Evolutionary conservation across 1,140 invertebrate species (phyloP), one percentile per base, ranked within the genome.

Genomic region (Aphelenchoides avenae): DNA sequence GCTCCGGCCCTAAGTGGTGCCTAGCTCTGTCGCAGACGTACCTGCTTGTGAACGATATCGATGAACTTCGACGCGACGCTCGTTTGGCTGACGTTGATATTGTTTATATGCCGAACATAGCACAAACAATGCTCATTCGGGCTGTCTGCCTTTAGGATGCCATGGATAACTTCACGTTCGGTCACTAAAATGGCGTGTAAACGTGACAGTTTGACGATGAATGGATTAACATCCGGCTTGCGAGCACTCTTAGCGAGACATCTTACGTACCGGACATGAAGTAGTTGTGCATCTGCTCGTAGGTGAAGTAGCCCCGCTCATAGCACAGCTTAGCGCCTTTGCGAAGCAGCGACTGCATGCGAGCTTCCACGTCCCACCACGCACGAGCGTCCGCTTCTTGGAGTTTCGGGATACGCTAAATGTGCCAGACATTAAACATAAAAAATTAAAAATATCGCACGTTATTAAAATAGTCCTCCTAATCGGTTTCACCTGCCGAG

Each of bases 181-280:
- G 93, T 97, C 9, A 97, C 93, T 93, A 77, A 46, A 82, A 81
- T n/a, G n/a, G n/a, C n/a, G 59, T 49, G 63, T 68, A 58, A 58
- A 58, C 9, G 11, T 33, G 30, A 52, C 40, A 18, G 46, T 37
- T 6, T 64, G 9, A 15, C 52, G 52, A 63, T 44, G 11, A 52
- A 48, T 29, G 46, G 4, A 15, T 48, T 56, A n/a, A n/a, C n/a
- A n/a, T n/a, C n/a, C n/a, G n/a, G n/a, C n/a, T n/a, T n/a, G n/a
- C n/a, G n/a, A n/a, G n/a, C n/a, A n/a, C n/a, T n/a, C n/a, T n/a
- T n/a, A n/a, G n/a, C n/a, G n/a, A n/a, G n/a, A n/a, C n/a, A n/a
- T n/a, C n/a, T n/a, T n/a, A n/a, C n/a, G 79, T 82, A 94, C 90
- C 91, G 53, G 92, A 95, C 92, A 96, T 96, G 72, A 93, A 94